Evolutionary conservation across 35 echinoderm and acorn worm genomes (phyloP).

Genomic region (Ophiothrix spiculata): DNA sequence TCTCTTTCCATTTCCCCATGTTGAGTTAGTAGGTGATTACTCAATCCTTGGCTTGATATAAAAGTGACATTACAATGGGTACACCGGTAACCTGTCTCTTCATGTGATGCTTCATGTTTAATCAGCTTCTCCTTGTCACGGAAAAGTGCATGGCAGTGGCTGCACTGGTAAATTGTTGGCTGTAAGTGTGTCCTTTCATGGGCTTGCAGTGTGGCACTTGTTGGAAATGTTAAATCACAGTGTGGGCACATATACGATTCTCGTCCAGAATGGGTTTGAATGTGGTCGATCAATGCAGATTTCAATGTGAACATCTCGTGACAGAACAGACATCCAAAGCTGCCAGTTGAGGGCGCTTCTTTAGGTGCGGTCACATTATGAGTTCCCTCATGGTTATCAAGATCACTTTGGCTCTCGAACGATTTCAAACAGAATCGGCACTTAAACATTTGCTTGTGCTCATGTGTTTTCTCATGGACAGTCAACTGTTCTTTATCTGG

Average conservation of each 20-base stretch:
- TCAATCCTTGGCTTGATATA: neutral
- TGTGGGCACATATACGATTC: neutral
- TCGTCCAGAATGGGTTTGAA: neutral
- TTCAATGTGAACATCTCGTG: neutral
- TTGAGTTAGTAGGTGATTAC: neutral
- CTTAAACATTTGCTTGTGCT: neutral
- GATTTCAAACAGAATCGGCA: neutral
- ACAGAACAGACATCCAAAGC: neutral
- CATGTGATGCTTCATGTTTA: neutral
- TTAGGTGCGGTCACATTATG: neutral
- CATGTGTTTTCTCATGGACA: neutral
- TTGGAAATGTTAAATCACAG: slow-evolving; percentile 7
- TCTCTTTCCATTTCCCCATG: neutral
- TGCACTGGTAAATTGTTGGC: neutral
- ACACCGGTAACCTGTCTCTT: neutral
- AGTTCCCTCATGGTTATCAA: neutral
- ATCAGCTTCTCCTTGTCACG: neutral
- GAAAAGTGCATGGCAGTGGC: neutral
- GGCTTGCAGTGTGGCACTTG: neutral
- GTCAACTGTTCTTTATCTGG: neutral
- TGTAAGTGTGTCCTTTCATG: neutral
- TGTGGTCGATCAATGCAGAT: neutral
- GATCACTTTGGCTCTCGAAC: neutral
- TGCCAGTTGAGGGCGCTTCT: neutral
- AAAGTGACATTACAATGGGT: neutral